Percentiles rank a stretch among this genome's conserved stretches.
Conservation (phyloP, 2,113 vertebrate species). For the Piprites chloris region DNA sequence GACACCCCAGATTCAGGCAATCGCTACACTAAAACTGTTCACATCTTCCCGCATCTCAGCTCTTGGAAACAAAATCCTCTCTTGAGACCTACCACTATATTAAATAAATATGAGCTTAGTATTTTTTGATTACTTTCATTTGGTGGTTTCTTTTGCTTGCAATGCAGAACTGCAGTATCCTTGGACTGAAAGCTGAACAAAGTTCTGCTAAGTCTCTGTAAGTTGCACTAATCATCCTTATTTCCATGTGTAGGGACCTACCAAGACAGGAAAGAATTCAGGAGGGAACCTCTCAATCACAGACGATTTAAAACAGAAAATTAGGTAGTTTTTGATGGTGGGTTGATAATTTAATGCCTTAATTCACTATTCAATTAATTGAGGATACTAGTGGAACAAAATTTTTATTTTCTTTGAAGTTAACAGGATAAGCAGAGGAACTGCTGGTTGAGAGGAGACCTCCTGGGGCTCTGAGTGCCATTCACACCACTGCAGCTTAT, state of each 20-base stretch:
- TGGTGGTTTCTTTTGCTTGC: neutral
- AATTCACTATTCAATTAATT: neutral
- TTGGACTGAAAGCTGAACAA: neutral
- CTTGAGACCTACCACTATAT: neutral
- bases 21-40: neutral
- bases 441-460: neutral
- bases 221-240: neutral
- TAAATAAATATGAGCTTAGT: conserved; percentile 8
- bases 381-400: neutral
- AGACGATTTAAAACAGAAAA: neutral
- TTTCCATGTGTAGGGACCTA: neutral
- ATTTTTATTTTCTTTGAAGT: neutral
- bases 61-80: neutral
- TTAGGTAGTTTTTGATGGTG: neutral
- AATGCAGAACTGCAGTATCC: neutral
- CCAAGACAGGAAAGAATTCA: neutral
- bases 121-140: conserved; percentile 10
- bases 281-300: neutral
- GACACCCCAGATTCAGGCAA: neutral
- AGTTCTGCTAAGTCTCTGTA: neutral
- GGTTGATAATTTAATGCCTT: neutral
- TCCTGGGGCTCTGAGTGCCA: neutral
- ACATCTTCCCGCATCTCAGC: neutral
- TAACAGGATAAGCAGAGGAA: neutral
- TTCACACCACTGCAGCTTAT: neutral